phyloP scores from a whole-genome alignment of 1,140 invertebrate genomes.

The Fopius arisanus region DNA sequence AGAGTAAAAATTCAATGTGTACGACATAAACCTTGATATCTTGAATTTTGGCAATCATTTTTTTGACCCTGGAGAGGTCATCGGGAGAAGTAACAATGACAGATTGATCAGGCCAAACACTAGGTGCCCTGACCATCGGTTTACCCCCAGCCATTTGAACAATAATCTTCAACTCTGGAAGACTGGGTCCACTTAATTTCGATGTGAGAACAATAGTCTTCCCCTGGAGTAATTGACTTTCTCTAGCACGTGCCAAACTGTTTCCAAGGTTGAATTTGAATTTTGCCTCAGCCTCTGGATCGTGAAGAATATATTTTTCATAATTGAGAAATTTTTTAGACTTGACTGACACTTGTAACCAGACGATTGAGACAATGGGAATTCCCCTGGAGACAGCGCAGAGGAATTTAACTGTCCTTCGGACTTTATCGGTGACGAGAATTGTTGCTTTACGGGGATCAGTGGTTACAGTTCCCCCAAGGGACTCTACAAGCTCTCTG shows the following conservation, averaged over 20 bases:
- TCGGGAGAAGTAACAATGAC: conserved; percentile 55
- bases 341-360: conserved; percentile 56
- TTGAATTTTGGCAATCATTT: conserved; percentile 50
- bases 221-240: conserved; percentile 52
- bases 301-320: conserved; percentile 58
- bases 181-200: conserved; percentile 55
- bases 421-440: conserved; percentile 65
- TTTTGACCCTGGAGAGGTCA: conserved; percentile 52
- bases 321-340: conserved; percentile 49
- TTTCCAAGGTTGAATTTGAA: conserved; percentile 57
- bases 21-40: conserved; percentile 50
- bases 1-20: conserved; percentile 61
- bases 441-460: conserved; percentile 53
- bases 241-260: conserved; percentile 54
- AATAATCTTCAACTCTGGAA: conserved; percentile 64
- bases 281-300: conserved; percentile 55
- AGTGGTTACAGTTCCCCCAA: conserved; percentile 56
- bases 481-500: conserved; percentile 32
- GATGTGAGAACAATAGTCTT: conserved; percentile 59
- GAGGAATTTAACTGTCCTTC: conserved; percentile 65
- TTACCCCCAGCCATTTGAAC: conserved; percentile 56
- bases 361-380: conserved; percentile 61
- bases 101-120: conserved; percentile 51
- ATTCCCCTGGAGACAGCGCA: conserved; percentile 57
- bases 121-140: conserved; percentile 45